These are phyloP conservation scores for Idaea straminata DNA, from an alignment of 2,888 invertebrate genomes.

Conservation along the genomic window DNA sequence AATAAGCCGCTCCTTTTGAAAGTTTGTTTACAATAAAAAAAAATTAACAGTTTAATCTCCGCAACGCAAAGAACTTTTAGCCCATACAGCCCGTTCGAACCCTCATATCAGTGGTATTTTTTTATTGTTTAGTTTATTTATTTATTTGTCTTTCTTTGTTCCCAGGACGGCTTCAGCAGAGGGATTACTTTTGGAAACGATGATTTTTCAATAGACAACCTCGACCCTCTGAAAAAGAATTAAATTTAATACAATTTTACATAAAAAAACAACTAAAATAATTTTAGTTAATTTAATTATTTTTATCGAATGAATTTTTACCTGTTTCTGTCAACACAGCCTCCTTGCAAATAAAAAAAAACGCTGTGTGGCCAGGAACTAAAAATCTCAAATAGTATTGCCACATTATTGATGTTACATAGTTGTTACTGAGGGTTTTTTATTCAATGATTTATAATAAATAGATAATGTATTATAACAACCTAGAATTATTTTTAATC, in stretches of 20 bases:
- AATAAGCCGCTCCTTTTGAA: too few relatives aligned
- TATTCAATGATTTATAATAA: slow-evolving; percentile 60
- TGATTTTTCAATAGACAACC: slow-evolving; percentile 95
- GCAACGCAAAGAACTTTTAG: too few relatives aligned
- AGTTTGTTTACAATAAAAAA: too few relatives aligned
- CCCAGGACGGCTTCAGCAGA: slow-evolving; percentile 93
- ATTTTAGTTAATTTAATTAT: slow-evolving; percentile 32
- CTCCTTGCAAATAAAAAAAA: slow-evolving; percentile 37
- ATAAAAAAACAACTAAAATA: slow-evolving; percentile 26
- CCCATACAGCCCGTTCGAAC: too few relatives aligned
- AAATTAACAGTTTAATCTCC: too few relatives aligned
- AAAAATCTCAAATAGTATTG: slow-evolving; percentile 54
- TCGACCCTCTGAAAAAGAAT: slow-evolving; percentile 93
- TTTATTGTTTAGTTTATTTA: slow-evolving; percentile 1
- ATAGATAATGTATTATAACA: slow-evolving; percentile 33
- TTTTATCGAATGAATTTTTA: slow-evolving; percentile 55
- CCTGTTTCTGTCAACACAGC: slow-evolving; percentile 45
- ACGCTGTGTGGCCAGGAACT: slow-evolving; percentile 58
- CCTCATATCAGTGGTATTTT: slow-evolving; percentile 1
- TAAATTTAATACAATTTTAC: slow-evolving; percentile 50
- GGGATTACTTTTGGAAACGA: slow-evolving; percentile 94
- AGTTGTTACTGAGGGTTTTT: slow-evolving; percentile 46
- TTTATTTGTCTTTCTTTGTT: slow-evolving; percentile 40
- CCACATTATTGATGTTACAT: slow-evolving; percentile 54
- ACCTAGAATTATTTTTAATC: slow-evolving; percentile 41